Percentiles rank a stretch among this genome's conserved stretches.
phyloP scores from a whole-genome alignment of 1,140 invertebrate genomes.

The Drosophila subpulchrella region DNA sequence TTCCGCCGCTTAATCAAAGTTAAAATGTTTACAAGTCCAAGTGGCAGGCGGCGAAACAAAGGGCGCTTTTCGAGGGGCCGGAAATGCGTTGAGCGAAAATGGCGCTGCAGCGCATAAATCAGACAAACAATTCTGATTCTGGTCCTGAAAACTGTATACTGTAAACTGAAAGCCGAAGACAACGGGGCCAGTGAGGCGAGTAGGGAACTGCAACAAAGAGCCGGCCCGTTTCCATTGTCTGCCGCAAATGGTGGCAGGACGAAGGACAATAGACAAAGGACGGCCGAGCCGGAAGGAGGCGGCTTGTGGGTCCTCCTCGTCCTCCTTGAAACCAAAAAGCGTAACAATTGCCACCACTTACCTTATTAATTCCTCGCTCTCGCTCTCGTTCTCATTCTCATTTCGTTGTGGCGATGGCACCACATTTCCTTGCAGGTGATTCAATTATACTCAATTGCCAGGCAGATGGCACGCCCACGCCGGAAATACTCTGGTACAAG shows the following conservation, averaged over 20 bases:
- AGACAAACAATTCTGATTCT: conserved; percentile 35
- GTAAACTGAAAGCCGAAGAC: conserved; percentile 9
- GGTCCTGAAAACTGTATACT: no score
- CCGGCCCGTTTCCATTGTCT: conserved; percentile 56
- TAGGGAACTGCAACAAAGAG: conserved; percentile 52
- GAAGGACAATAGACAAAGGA: conserved; percentile 11
- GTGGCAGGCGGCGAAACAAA: conserved; percentile 58
- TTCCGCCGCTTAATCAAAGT: conserved; percentile 78
- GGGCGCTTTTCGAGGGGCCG: conserved; percentile 30
- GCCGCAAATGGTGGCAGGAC: conserved; percentile 44
- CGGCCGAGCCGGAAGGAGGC: conserved; percentile 28
- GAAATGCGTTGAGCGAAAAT: conserved; percentile 76
- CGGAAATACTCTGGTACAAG: conserved; percentile 96
- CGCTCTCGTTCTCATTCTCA: conserved; percentile 15
- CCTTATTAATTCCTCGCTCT: conserved; percentile 68
- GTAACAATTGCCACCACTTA: conserved; percentile 71
- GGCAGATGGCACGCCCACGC: conserved; percentile 95
- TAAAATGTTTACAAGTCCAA: conserved; percentile 67
- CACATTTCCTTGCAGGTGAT: conserved; percentile 88
- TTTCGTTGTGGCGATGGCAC: conserved; percentile 7
- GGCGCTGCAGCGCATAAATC: conserved; percentile 71
- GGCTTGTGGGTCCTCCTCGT: background rate
- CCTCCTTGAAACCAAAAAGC: conserved; percentile 45
- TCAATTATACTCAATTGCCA: conserved; percentile 97
- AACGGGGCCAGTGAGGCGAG: conserved; percentile 26